Evolutionary conservation across 2,888 invertebrate species (phyloP), one percentile per base, ranked within the genome.

Genomic region (Galerucella pusilla): DNA sequence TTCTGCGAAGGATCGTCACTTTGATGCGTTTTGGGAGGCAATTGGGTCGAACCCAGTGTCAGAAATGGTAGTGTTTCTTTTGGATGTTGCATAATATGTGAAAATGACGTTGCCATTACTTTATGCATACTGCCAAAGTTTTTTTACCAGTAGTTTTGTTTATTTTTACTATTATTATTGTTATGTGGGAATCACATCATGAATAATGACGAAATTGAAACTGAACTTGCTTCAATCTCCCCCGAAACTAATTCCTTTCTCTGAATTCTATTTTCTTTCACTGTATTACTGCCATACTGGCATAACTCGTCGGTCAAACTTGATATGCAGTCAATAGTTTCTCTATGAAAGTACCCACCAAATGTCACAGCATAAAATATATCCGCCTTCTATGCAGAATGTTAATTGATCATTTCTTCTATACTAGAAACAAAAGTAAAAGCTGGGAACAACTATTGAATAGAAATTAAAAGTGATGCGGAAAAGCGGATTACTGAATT

Each of bases 201-300:
- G 35, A 46, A 12, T 46, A 12, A 46, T 11, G 11, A 46, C 12
- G 11, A 12, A 46, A 46, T 12, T 12, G 5, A 46, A 46, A 46
- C 46, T 46, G 28, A 28, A 28, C 4, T 66, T 63, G 57, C 68
- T 52, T 49, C 60, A 20, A n/a, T 73, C 61, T 73, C 68, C 73
- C 73, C 67, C 16, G 64, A 11, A 35, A 35, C 25, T n/a, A 54
- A 63, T 46, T 68, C 63, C 52, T 68, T 35, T 59, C 28, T 65
- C 28, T 73, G 46, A 20, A 69, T 71, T 68, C 70, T 75, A 67
- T 71, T 80, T 77, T 77, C 74, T 76, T 77, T 77, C 77, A 77
- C 78, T 77, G 77, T 75, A 71, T 78, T 79, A 80, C 75, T 80
- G 80, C 79, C 80, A 79, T 78, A 81, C 76, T 81, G 68, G 72